Percentiles rank a stretch among this genome's conserved stretches.
These are phyloP conservation scores for Danio albolineatus DNA, from an alignment of 2,797 vertebrate genomes.

Conservation along the genomic window DNA sequence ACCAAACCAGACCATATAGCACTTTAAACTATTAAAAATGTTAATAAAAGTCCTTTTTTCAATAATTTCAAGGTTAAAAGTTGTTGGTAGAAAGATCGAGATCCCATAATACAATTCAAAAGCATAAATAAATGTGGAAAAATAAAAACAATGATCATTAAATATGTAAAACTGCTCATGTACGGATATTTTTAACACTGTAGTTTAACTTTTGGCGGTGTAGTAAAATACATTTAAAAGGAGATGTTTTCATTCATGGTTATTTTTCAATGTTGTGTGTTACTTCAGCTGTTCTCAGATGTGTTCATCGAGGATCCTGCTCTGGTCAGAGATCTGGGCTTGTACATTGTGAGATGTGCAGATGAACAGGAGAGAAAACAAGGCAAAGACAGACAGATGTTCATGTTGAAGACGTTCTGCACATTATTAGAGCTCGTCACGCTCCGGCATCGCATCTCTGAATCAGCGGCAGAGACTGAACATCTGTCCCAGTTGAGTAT, in stretches of 20 bases:
- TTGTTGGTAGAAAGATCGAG: no score
- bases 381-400: slow-evolving; percentile 65
- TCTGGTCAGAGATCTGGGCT: slow-evolving; percentile 71
- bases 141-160: no score
- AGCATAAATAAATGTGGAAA: no score
- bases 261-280: background rate
- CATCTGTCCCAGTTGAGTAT: slow-evolving; percentile 73
- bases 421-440: slow-evolving; percentile 78
- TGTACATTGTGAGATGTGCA: slow-evolving; percentile 65
- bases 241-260: background rate
- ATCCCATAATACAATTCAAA: no score
- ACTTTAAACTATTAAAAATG: no score
- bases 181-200: no score
- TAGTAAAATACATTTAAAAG: background rate
- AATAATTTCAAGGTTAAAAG: no score
- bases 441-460: slow-evolving; percentile 72
- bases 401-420: slow-evolving; percentile 75
- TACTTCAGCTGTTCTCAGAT: slow-evolving; percentile 77
- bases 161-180: no score
- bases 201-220: background rate
- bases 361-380: slow-evolving; percentile 62
- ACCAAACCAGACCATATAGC: no score
- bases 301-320: slow-evolving; percentile 75
- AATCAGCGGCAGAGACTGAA: slow-evolving; percentile 69
- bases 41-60: no score